These are phyloP conservation scores for Neodon shergylaensis DNA, from an alignment of 2,113 vertebrate species.

Conservation along the genomic window DNA sequence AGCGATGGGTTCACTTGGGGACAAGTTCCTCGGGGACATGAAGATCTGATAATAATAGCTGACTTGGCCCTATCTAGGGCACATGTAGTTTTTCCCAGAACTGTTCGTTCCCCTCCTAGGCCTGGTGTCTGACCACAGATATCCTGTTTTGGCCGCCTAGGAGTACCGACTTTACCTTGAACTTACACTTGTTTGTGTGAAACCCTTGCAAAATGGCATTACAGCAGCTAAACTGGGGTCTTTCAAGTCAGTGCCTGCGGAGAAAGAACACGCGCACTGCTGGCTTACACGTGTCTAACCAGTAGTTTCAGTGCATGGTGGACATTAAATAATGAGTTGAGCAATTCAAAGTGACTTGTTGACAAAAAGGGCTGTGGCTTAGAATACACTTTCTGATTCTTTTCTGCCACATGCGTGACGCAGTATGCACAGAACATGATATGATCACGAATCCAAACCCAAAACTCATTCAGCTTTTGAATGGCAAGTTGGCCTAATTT, in stretches of 20 bases:
- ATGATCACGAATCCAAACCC: neutral
- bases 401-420: neutral
- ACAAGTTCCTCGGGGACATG: too few relatives aligned
- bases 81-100: too few relatives aligned
- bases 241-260: neutral
- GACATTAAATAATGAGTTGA: constrained; percentile 8
- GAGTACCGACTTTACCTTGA: too few relatives aligned
- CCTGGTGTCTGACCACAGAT: too few relatives aligned
- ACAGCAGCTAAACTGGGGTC: too few relatives aligned
- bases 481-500: neutral
- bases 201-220: too few relatives aligned
- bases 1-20: too few relatives aligned
- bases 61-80: too few relatives aligned
- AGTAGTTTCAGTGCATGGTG: neutral
- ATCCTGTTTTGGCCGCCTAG: too few relatives aligned
- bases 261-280: neutral
- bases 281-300: neutral
- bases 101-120: too few relatives aligned
- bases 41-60: too few relatives aligned
- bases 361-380: neutral
- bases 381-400: neutral
- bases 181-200: too few relatives aligned
- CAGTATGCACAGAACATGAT: neutral
- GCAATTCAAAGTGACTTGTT: neutral
- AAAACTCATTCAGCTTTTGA: neutral